Percentiles rank a stretch among this genome's conserved stretches.
Evolutionary conservation across 2,888 invertebrate genomes (phyloP).

Genomic region (Eledona agricola): DNA sequence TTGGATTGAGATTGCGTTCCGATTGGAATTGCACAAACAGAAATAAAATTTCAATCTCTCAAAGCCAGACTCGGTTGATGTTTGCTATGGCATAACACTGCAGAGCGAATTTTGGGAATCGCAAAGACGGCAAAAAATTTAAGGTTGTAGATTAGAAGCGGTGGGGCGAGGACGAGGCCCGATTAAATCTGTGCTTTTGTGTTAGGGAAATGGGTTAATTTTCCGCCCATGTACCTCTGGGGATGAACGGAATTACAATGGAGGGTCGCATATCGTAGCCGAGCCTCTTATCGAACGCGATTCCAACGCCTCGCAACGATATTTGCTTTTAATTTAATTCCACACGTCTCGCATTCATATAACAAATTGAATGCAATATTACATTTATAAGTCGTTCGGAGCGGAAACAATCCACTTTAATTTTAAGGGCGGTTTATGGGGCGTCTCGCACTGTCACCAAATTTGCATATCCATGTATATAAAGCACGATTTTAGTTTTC

Average conservation of each 20-base stretch:
- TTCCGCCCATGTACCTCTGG: slow-evolving; percentile 60
- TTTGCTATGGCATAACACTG: slow-evolving; percentile 4
- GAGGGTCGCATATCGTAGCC: slow-evolving; percentile 49
- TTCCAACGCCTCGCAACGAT: slow-evolving; percentile 48
- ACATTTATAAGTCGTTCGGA: slow-evolving; percentile 49
- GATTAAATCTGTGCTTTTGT: slow-evolving; percentile 61
- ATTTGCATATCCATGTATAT: slow-evolving; percentile 55
- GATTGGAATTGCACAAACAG: slow-evolving; percentile 25
- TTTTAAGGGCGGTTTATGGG: slow-evolving; percentile 37
- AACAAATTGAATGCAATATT: slow-evolving; percentile 53
- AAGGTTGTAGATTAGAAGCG: slow-evolving; percentile 49
- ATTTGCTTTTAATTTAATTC: slow-evolving; percentile 56
- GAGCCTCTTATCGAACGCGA: slow-evolving; percentile 48
- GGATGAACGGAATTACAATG: slow-evolving; percentile 59
- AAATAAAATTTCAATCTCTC: slow-evolving; percentile 35
- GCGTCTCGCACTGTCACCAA: slow-evolving; percentile 38
- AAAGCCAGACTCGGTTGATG: slow-evolving; percentile 18
- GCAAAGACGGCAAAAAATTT: too few species aligned
- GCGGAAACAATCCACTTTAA: slow-evolving; percentile 46
- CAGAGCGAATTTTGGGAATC: neutral
- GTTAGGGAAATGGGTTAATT: slow-evolving; percentile 62
- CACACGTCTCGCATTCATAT: slow-evolving; percentile 48
- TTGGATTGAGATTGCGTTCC: slow-evolving; percentile 26
- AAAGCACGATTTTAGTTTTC: slow-evolving; percentile 49
- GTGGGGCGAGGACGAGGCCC: slow-evolving; percentile 45